phyloP scores from a whole-genome alignment of 2,797 vertebrate species.

The Merluccius polli region DNA sequence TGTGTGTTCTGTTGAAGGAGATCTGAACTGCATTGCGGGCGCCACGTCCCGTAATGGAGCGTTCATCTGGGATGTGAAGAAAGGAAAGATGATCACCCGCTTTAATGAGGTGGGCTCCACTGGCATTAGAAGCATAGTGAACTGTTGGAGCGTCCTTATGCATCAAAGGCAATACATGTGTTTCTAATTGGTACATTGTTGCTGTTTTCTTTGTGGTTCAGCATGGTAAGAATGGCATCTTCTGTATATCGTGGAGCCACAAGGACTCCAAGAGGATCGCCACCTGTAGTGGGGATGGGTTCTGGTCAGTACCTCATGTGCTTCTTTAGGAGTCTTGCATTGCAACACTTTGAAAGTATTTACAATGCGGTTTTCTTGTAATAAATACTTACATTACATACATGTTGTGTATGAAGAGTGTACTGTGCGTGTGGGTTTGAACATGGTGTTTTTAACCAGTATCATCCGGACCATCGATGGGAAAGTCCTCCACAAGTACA shows the following conservation, averaged over 20 bases:
- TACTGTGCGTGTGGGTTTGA: neutral
- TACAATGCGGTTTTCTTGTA: too few relatives aligned
- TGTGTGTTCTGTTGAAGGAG: slow-evolving; percentile 70
- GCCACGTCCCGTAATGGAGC: slow-evolving; percentile 91
- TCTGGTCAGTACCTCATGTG: slow-evolving; percentile 78
- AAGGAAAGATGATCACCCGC: slow-evolving; percentile 91
- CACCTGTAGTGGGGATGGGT: slow-evolving; percentile 92
- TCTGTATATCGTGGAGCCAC: slow-evolving; percentile 98
- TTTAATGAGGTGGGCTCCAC: slow-evolving; percentile 83
- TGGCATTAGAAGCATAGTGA: neutral
- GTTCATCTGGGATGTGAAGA: slow-evolving; percentile 95
- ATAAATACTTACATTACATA: neutral
- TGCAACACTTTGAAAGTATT: too few relatives aligned
- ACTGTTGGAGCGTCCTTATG: neutral
- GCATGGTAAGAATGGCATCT: slow-evolving; percentile 96
- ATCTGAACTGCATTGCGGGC: slow-evolving; percentile 93
- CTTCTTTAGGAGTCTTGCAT: neutral
- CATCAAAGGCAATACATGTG: neutral
- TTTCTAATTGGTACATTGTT: neutral
- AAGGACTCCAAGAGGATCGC: slow-evolving; percentile 97
- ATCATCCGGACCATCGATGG: slow-evolving; percentile 92
- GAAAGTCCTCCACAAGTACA: slow-evolving; percentile 92
- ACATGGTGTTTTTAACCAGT: slow-evolving; percentile 62
- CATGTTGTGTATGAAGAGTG: neutral
- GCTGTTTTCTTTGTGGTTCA: slow-evolving; percentile 45